Evolutionary conservation across 2,113 vertebrate species (phyloP), one percentile per base, ranked within the genome.

Genomic region (Hypomesus transpacificus): DNA sequence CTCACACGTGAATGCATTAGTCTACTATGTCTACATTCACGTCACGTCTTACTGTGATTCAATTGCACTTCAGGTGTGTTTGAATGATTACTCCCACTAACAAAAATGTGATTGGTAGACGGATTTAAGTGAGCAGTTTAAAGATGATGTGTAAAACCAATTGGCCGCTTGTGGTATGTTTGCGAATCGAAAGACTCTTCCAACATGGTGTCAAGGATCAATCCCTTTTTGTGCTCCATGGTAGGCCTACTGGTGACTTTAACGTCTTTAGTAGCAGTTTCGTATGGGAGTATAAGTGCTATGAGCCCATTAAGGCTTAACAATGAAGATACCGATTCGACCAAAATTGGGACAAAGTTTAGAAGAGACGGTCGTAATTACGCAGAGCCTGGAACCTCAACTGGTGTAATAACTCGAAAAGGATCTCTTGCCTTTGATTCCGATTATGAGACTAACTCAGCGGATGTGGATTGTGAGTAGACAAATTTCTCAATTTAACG

Each of bases 351-450:
- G 16, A 75, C 3, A 34, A 52, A 0, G 31, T 57, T 74, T 21
- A 72, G 60, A 0, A 69, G 58, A 2, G 20, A 51, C 53, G 16
- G 9, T 16, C 58, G 1, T 14, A 56, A 50, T 26, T 74, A 46
- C 11, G 31, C 1, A n/a, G 14, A 58, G 67, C 24, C 61, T 14
- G 26, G 0, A 13, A 14, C 1, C 61, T 69, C 39, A 17, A 22
- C 63, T 28, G 24, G 34, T 13, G 3, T 14, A 53, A 61, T 34
- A 11, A 34, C 57, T 26, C 22, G 31, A 68, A 13, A 11, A 2
- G 26, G 62, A 31, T 84, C 68, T 3, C 79, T 83, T 9, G 0
- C 24, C 2, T 78, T 82, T 22, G 67, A 3, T 34, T 34, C 7
- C n/a, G 26, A 70, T n/a, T n/a, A n/a, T 14, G 39, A 20, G 2